Evolutionary conservation across 2,113 vertebrate genomes (phyloP), one percentile per base, ranked within the genome.

Genomic region (Tichodroma muraria): DNA sequence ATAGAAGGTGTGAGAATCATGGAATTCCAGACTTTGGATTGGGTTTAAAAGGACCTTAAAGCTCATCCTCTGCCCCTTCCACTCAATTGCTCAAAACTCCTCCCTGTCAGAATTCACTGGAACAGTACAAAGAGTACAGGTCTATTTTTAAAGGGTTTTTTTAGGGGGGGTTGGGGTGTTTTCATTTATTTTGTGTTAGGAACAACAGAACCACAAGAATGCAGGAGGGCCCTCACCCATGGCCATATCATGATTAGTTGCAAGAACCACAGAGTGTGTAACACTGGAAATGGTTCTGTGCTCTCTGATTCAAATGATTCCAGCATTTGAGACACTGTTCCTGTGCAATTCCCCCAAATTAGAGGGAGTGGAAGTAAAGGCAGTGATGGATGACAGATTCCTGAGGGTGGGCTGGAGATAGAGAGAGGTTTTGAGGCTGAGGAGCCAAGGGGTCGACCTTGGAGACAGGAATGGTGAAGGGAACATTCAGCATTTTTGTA

Each of bases 171-270:
- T 23, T 57, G n/a, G 13, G 24, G 14, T 72, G 28, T 12, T 45
- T 49, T 40, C 50, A 11, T 13, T n/a, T 61, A 23, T 37, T 59
- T 56, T 65, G 33, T 13, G 4, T 31, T 31, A 8, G 60, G 81
- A 73, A 3, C 27, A 70, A 6, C 35, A 84, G 69, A 78, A 40
- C 13, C 25, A 22, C 31, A 35, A 0, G 8, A 75, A 22, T 19
- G 35, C 70, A 68, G 75, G 38, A 78, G 57, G 21, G 14, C 25
- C 20, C 42, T 68, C 25, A 13, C 5, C 45, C 45, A 0, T 3
- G 57, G 56, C 21, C 21, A 9, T 8, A 6, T 4, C 2, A 1
- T 8, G 18, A 13, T 25, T 9, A 12, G 1, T 40, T 33, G 2
- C 5, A 28, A 31, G 63, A 82, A 31, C 8, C 56, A 30, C 8